These are phyloP conservation scores for Lepilemur ruficaudatus DNA, from an alignment of 2,797 vertebrate genomes.

Conservation along the genomic window DNA sequence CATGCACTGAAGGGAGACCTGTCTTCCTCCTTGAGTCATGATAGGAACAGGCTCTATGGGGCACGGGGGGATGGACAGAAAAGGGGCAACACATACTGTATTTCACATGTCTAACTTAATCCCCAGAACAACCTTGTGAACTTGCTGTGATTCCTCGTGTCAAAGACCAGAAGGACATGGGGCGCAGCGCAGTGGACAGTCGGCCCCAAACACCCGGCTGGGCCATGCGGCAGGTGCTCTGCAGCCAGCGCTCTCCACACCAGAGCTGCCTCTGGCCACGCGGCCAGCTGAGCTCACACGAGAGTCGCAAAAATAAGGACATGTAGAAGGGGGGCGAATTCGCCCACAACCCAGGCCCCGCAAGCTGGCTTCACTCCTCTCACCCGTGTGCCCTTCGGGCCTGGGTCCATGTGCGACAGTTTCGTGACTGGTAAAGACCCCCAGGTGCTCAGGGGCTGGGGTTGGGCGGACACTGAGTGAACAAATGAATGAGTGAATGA, in stretches of 20 bases:
- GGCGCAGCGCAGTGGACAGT: too few relatives aligned
- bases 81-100: fast-evolving
- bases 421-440: neutral
- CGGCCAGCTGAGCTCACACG: neutral
- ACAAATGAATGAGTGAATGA: neutral
- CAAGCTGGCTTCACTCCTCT: neutral
- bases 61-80: too few relatives aligned
- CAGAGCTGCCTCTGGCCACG: neutral
- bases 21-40: fast-evolving
- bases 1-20: too few relatives aligned
- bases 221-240: neutral
- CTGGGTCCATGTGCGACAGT: neutral
- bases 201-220: fast-evolving
- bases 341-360: neutral
- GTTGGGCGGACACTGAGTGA: neutral
- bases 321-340: neutral
- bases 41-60: fast-evolving
- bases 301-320: neutral
- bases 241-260: neutral
- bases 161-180: neutral
- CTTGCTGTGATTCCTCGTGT: neutral
- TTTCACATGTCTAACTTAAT: neutral
- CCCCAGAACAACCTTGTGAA: neutral
- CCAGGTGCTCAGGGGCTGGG: neutral
- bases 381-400: neutral